phyloP scores from a whole-genome alignment of 2,113 vertebrate species.

The Gymnogyps californianus region DNA sequence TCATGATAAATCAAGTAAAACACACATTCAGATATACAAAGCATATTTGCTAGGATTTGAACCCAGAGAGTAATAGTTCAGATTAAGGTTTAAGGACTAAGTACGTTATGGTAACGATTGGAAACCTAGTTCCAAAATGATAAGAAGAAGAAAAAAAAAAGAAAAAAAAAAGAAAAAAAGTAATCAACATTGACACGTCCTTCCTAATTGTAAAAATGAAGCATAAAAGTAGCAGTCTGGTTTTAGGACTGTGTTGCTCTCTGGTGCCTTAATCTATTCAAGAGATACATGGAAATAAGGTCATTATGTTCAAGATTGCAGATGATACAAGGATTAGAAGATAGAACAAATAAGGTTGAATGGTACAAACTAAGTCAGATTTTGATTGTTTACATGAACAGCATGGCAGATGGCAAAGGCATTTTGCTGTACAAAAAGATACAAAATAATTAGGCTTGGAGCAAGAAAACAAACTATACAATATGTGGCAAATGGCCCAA shows the following conservation, averaged over 20 bases:
- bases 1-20: not conserved
- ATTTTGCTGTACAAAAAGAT: not conserved
- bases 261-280: not conserved
- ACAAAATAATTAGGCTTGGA: constrained; percentile 43
- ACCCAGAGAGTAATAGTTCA: not conserved
- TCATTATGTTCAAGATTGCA: not conserved
- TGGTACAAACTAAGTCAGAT: not conserved
- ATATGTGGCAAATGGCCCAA: constrained; percentile 47
- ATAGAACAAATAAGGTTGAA: not conserved
- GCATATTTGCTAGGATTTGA: not conserved
- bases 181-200: not conserved
- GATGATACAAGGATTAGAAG: not conserved
- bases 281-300: not conserved
- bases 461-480: constrained; percentile 23
- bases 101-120: not conserved
- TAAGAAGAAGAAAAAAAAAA: too few relatives aligned
- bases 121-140: not conserved
- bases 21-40: not conserved
- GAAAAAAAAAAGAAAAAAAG: not conserved
- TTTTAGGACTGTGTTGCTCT: not conserved
- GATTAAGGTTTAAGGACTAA: not conserved
- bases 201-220: not conserved
- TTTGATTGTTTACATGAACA: not conserved
- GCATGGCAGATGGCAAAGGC: constrained; percentile 23
- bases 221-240: not conserved